Evolutionary conservation across 2,888 invertebrate genomes (phyloP).

Genomic region (Antitype chi): DNA sequence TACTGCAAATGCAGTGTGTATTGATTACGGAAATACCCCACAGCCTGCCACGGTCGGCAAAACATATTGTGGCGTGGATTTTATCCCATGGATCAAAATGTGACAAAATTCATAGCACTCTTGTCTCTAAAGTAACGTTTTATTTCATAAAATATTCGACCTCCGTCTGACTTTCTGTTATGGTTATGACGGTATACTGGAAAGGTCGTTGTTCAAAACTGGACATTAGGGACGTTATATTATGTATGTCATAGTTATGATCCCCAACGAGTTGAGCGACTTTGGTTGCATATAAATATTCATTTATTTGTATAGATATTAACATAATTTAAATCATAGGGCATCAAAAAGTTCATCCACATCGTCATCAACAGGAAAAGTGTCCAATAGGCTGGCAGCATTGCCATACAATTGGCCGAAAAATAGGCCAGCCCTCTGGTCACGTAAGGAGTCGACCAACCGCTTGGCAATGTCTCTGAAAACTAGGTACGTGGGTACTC

Average conservation of each 20-base stretch:
- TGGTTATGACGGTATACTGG: constrained; percentile 5
- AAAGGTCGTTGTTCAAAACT: constrained; percentile 21
- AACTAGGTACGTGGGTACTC: too few species aligned
- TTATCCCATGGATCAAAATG: neutral
- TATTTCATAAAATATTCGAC: constrained; percentile 13
- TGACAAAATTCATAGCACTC: neutral
- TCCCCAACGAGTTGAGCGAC: neutral
- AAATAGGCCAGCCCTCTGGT: too few species aligned
- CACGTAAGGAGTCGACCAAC: too few species aligned
- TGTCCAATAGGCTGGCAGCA: too few species aligned
- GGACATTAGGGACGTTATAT: neutral
- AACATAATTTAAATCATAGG: too few species aligned
- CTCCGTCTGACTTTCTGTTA: constrained; percentile 14
- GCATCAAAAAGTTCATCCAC: too few species aligned
- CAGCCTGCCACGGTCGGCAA: neutral
- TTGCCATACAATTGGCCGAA: too few species aligned
- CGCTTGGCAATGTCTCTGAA: too few species aligned
- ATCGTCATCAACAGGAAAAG: too few species aligned
- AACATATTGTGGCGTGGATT: constrained; percentile 1
- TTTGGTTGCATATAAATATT: constrained; percentile 18
- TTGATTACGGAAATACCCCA: constrained; percentile 37
- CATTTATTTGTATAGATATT: too few species aligned
- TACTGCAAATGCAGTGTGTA: constrained; percentile 15
- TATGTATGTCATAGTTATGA: neutral
- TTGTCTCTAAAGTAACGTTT: neutral